Base-by-base conservation (phyloP, 2,797 vertebrate species). In the Neomorphus geoffroyi region DNA sequence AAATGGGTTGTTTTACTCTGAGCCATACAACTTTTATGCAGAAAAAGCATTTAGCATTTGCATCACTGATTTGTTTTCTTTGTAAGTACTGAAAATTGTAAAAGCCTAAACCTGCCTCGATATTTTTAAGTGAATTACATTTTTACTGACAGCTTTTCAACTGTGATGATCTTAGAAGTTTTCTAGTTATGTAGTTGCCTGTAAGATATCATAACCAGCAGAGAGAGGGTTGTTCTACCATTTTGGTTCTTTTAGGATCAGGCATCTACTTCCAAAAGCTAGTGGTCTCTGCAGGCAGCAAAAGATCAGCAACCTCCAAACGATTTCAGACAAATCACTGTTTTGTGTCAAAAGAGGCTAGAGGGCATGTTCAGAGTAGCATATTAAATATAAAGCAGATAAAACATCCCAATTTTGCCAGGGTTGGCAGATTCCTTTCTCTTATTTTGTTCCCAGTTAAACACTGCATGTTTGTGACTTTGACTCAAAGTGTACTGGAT, bases 321-420 rank as follows among this genome's bases (percentile, higher is more conserved):
- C 1, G 7, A 69, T 96, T 94, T 93, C 88, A 88, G 77, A 85
- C 74, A 81, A 81, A 88, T 92, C 79, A 37, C 51, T 3, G 7
- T 78, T 75, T 69, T 87, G 81, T 88, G 88, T 95, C 79, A 92
- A 83, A 66, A 88, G 83, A 93, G 81, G 82, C 88, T 90, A 87
- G 80, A 93, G 84, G 86, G 87, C 53, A 92, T 92, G 87, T 86
- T 96, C 80, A 74, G 94, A 91, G 75, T 53, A 84, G 89, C 85
- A 77, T 88, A 81, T 83, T 80, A 95, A 95, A 84, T 45, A 70
- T 33, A 75, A 88, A 73, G 51, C 58, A 86, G 81, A 60, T 53
- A 81, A 92, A 80, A 26, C 50, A 73, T 82, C 48, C 73, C 53
- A 28, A 26, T 18, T 3, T 18, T 53, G 27, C 30, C 21, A 48